Conservation (phyloP, 2,113 vertebrate species). For the Pollimyrus isidori region DNA sequence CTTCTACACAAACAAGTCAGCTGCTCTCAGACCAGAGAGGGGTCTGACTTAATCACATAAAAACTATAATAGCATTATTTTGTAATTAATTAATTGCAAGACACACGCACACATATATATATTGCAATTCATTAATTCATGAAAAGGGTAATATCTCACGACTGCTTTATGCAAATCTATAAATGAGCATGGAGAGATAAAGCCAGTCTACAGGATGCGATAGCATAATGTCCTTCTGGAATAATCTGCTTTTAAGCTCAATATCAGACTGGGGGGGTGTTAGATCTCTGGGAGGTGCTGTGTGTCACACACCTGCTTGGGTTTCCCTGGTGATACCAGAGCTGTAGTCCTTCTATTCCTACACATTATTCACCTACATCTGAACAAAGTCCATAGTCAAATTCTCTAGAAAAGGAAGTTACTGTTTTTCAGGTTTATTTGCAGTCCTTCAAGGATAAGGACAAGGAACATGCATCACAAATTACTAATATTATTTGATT, state of each 20-base stretch:
- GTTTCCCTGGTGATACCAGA: not conserved
- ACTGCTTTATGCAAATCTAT: conserved; percentile 4
- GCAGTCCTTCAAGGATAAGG: not conserved
- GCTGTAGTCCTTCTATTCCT: not conserved
- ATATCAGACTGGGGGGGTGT: not conserved
- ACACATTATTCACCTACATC: not conserved
- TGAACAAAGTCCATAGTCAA: not conserved
- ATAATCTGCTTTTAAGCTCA: not conserved
- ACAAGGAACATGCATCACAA: not conserved
- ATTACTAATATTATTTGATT: not conserved
- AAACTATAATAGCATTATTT: too few relatives aligned
- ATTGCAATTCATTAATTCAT: too few relatives aligned
- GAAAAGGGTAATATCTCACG: not conserved
- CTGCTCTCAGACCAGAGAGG: not conserved
- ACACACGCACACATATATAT: too few relatives aligned
- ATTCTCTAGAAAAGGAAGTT: not conserved
- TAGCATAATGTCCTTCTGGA: not conserved
- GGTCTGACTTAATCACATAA: not conserved
- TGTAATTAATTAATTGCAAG: too few relatives aligned
- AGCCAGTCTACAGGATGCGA: not conserved
- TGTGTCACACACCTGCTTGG: not conserved
- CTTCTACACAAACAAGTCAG: not conserved
- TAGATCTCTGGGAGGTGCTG: not conserved
- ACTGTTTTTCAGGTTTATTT: not conserved
- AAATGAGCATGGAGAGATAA: not conserved